Evolutionary conservation across 2,113 vertebrate genomes (phyloP), one percentile per base, ranked within the genome.

Genomic region (Sarotherodon lohbergeri): DNA sequence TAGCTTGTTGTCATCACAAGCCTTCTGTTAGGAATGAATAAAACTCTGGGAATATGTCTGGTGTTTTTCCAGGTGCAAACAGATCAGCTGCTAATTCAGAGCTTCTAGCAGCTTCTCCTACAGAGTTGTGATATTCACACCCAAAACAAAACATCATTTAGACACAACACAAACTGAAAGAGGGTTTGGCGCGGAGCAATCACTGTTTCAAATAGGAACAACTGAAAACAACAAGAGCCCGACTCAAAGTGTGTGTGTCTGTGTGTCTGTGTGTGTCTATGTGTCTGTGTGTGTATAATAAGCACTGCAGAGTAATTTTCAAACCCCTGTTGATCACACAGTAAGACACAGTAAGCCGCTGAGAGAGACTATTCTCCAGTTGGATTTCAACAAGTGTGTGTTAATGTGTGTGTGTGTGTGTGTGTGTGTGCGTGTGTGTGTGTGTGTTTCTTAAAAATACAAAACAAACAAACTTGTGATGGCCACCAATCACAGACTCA

Each of bases 301-400:
- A 82, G 81, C 85, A 86, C 88, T 90, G 84, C 86, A 90, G 87
- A 89, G 87, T 91, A 80, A 90, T 92, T 92, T 93, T 90, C 88
- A 80, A 85, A 80, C 89, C 86, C 84, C 90, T 88, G 90, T 88
- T 90, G 89, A 91, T 93, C 88, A 90, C 87, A 88, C 80, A 83
- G 86, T 86, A 12, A 79, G 82, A 84, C 82, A 46, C 78, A 80
- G 90, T 24, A 16, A 79, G 80, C 41, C 1, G 22, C 80, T 84
- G 73, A 78, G 84, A 82, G 54, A 90, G 78, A 88, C 83, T 79
- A 79, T 83, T 86, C 85, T 81, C 80, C 89, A 81, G 87, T 89
- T 85, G 85, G 68, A 80, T 84, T 89, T 80, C 79, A 71, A 86
- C 81, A 46, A 73, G 93, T 80, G 79, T 82, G 59, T 16, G 14